Base-by-base conservation (phyloP, 2,888 invertebrate species). In the Podotricha telesiphe region DNA sequence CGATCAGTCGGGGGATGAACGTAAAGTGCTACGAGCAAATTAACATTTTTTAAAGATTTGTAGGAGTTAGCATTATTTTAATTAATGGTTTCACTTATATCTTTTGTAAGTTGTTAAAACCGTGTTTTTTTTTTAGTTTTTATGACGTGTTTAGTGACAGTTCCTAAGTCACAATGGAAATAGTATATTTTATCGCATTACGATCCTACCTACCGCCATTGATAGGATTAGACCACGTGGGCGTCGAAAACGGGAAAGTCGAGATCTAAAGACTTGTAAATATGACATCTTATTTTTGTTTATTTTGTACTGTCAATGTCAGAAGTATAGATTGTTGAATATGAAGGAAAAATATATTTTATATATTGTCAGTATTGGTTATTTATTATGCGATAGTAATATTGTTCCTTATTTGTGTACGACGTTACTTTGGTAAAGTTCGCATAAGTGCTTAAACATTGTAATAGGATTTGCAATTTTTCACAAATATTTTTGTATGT, bases 11-110 rank as follows among this genome's bases (percentile, higher is more conserved):
- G 85, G 86, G 85, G 85, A 81, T 80, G 81, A 87, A 85, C 86
- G 85, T 88, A 87, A 88, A 87, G 89, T 88, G 92, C 88, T 92
- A 87, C 89, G 87, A 91, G 91, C 90, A 89, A 91, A 89, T 86
- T 88, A 90, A 87, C 87, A 87, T 89, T 91, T 92, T 90, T 86
- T 86, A 87, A 88, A 87, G 80, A 86, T 86, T 88, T 86, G 85
- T 92, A 92, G 90, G 84, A 79, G 83, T 87, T 89, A 88, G 88
- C 83, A 83, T 89, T 88, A 88, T 86, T 86, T 79, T 77, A 79
- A 81, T 89, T 77, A 79, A 81, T 89, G 89, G 89, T 92, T 91
- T 88, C 86, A 89, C 89, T 87, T 89, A 84, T 88, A 84, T 84
- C 80, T 86, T 88, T 87, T 85, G 86, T 92, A 91, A 91, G 90